These are phyloP conservation scores for Enchytraeus crypticus DNA, from an alignment of 2,888 invertebrate species.

Conservation along the genomic window DNA sequence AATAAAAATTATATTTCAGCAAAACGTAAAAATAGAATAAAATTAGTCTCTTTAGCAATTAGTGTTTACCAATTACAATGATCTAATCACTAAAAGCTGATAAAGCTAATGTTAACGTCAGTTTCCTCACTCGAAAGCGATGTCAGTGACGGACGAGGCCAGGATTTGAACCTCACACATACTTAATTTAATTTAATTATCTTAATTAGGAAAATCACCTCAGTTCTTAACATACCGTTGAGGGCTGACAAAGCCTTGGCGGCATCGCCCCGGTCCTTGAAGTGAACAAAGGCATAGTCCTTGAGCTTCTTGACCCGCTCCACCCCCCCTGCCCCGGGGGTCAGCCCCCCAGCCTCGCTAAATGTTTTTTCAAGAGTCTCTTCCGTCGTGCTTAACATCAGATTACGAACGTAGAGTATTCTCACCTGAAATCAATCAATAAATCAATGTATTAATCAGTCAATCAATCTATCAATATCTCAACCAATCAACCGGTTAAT, in stretches of 20 bases:
- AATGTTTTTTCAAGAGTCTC: constrained; percentile 53
- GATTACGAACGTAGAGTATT: constrained; percentile 65
- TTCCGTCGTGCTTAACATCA: constrained; percentile 55
- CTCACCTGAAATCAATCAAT: constrained; percentile 57
- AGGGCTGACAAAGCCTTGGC: constrained; percentile 38
- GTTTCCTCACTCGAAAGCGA: too few relatives aligned
- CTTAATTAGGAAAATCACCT: too few relatives aligned
- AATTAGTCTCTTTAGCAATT: too few relatives aligned
- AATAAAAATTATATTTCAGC: too few relatives aligned
- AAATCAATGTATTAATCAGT: neutral
- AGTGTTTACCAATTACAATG: too few relatives aligned
- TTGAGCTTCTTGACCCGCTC: constrained; percentile 58
- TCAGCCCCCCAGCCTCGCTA: constrained; percentile 48
- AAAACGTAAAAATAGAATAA: too few relatives aligned
- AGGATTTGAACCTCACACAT: too few relatives aligned
- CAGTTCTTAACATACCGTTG: constrained; percentile 45
- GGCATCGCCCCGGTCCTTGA: constrained; percentile 59
- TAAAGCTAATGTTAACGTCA: too few relatives aligned
- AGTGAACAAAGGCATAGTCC: constrained; percentile 71
- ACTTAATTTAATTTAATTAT: too few relatives aligned
- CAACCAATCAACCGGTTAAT: too few relatives aligned
- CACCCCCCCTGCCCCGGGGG: constrained; percentile 34
- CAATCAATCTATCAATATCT: neutral
- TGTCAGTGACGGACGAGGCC: too few relatives aligned
- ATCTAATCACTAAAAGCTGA: too few relatives aligned